phyloP scores from a whole-genome alignment of 2,888 invertebrate genomes.

The Psococerastis gibbosa region DNA sequence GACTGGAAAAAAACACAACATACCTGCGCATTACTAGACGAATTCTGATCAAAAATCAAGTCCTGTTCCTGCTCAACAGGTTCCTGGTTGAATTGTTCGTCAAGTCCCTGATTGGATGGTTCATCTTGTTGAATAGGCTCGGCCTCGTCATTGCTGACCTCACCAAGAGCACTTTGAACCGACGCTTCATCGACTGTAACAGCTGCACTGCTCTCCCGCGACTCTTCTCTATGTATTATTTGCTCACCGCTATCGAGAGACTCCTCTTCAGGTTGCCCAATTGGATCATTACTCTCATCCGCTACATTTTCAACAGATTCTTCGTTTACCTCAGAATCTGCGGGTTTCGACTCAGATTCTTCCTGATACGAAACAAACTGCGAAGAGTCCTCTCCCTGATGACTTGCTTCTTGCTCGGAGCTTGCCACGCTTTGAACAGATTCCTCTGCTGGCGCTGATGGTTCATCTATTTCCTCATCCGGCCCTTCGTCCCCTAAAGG shows the following conservation, averaged over 20 bases:
- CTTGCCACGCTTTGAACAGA: not conserved
- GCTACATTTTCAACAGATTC: conserved; percentile 12
- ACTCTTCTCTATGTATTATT: no score
- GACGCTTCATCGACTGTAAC: not conserved
- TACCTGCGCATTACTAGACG: not conserved
- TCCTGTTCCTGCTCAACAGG: no score
- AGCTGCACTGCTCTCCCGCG: no score
- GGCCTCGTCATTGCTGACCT: not conserved
- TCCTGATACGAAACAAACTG: conserved; percentile 9
- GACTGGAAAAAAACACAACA: no score
- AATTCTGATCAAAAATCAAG: not conserved
- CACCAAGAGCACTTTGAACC: not conserved
- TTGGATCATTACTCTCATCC: not conserved
- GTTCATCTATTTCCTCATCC: not conserved
- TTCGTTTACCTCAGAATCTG: conserved; percentile 12
- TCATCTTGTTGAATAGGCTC: not conserved
- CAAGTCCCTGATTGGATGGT: not conserved
- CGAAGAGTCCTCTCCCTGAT: conserved; percentile 2
- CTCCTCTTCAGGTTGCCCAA: not conserved
- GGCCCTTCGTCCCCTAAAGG: no score
- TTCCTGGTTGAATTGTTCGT: not conserved
- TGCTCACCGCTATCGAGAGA: no score
- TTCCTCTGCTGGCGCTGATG: not conserved
- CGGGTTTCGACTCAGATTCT: conserved; percentile 7
- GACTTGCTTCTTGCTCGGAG: not conserved